phyloP scores from a whole-genome alignment of 2,888 invertebrate genomes.

The Drosophila austrosaltans region DNA sequence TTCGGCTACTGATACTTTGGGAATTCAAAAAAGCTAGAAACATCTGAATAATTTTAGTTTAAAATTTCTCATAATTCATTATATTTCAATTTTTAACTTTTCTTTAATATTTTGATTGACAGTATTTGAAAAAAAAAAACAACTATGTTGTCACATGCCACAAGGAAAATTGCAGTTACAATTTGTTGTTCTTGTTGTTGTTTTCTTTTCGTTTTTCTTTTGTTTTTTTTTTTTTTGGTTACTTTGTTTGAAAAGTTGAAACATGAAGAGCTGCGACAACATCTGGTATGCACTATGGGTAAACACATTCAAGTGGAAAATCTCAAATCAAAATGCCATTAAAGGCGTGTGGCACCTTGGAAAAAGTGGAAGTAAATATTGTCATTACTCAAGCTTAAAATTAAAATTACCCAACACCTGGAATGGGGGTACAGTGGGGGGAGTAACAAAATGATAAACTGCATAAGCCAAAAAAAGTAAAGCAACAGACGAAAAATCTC shows the following conservation, averaged over 20 bases:
- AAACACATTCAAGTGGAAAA: constrained; percentile 41
- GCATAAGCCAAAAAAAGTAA: constrained; percentile 64
- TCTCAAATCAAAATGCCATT: constrained; percentile 79
- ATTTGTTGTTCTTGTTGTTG: neutral
- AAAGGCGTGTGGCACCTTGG: constrained; percentile 74
- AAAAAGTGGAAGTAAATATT: constrained; percentile 78
- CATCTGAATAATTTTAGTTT: too few species aligned
- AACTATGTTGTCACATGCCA: too few species aligned
- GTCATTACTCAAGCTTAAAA: constrained; percentile 81
- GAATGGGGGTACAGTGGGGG: constrained; percentile 38
- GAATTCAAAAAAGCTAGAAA: too few species aligned
- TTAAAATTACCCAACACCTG: constrained; percentile 76
- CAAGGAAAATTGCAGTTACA: constrained; percentile 9
- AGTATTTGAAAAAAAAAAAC: too few species aligned
- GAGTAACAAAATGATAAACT: constrained; percentile 77
- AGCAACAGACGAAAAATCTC: constrained; percentile 73
- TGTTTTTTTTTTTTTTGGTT: neutral
- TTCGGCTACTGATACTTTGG: too few species aligned
- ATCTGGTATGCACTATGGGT: constrained; percentile 10
- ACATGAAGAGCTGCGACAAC: constrained; percentile 19
- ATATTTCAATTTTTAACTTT: too few species aligned
- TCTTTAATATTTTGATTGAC: too few species aligned
- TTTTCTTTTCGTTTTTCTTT: neutral
- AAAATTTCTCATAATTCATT: too few species aligned
- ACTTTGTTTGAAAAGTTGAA: neutral